A percentile compares a stretch with the other conserved stretches of the same genome.
Conservation (phyloP, 1,140 invertebrate genomes). For the Drosophila kepulauana region DNA sequence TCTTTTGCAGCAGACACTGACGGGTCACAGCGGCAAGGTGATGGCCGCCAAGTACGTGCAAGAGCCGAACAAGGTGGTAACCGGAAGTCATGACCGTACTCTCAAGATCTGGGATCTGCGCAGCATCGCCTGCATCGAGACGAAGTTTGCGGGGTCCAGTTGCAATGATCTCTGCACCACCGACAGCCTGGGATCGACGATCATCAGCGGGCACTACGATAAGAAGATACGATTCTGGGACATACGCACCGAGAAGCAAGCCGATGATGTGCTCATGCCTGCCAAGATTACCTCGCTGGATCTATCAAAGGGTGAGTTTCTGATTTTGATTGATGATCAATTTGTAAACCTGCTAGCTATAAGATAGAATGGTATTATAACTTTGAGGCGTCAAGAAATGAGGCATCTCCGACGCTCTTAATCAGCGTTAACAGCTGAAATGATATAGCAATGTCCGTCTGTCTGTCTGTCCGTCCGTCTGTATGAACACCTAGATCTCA, state of each 20-base stretch:
- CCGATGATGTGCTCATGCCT: conserved; percentile 94
- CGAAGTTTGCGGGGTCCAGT: conserved; percentile 98
- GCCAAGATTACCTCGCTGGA: conserved; percentile 98
- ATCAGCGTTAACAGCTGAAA: too few species aligned
- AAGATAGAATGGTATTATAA: too few species aligned
- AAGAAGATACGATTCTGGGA: conserved; percentile 99
- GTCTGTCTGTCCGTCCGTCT: too few species aligned
- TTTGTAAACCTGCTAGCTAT: too few species aligned
- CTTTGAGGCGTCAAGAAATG: too few species aligned
- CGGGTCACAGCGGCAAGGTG: conserved; percentile 98
- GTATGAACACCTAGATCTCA: too few species aligned
- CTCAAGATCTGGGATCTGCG: conserved; percentile 98
- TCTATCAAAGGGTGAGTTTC: conserved; percentile 92
- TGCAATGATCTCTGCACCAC: conserved; percentile 98
- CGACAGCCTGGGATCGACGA: conserved; percentile 94
- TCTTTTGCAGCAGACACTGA: conserved; percentile 93
- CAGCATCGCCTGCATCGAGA: conserved; percentile 96
- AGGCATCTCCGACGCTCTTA: too few species aligned
- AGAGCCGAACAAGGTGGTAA: conserved; percentile 95
- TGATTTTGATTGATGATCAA: too few species aligned
- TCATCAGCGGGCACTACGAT: conserved; percentile 99
- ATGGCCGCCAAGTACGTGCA: conserved; percentile 97
- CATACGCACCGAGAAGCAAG: conserved; percentile 91
- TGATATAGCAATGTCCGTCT: too few species aligned
- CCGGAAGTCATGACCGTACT: conserved; percentile 97